A percentile compares a stretch with the other conserved stretches of the same genome.
These are phyloP conservation scores for Atrichornis clamosus DNA, from an alignment of 2,113 vertebrate species.

Conservation along the genomic window DNA sequence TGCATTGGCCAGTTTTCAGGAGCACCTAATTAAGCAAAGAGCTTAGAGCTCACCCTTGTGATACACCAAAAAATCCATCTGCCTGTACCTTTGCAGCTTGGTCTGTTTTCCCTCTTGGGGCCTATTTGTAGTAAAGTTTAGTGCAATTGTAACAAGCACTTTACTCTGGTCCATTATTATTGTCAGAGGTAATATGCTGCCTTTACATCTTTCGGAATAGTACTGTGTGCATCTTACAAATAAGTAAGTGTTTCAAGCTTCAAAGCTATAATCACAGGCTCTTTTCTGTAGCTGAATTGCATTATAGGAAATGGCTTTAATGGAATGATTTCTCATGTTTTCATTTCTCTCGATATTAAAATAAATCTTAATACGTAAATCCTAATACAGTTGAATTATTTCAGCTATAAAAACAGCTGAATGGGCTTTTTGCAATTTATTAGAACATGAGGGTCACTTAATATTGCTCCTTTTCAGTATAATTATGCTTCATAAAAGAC, in stretches of 20 bases:
- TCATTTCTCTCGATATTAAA: conserved; percentile 24
- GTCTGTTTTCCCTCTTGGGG: neutral
- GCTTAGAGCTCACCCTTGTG: neutral
- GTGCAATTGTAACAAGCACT: neutral
- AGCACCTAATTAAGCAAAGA: neutral
- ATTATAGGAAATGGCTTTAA: conserved; percentile 42
- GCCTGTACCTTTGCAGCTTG: neutral
- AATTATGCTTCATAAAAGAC: conserved; percentile 1
- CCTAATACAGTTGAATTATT: conserved; percentile 5
- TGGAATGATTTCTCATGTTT: conserved; percentile 48
- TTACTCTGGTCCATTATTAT: neutral
- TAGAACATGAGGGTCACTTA: conserved; percentile 3
- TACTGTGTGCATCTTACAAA: neutral
- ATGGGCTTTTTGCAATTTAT: conserved; percentile 26
- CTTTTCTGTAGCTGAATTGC: conserved; percentile 41
- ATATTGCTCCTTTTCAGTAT: neutral
- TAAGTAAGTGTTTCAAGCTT: conserved; percentile 41
- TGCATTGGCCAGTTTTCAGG: neutral
- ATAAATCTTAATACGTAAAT: conserved; percentile 14
- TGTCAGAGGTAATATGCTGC: neutral
- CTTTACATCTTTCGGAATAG: neutral
- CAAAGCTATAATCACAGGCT: conserved; percentile 24
- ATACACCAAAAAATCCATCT: neutral
- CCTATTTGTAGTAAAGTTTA: neutral
- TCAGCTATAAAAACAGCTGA: conserved; percentile 3